phyloP scores from a whole-genome alignment of 2,113 vertebrate genomes.

The Chlorodrepanis virens region DNA sequence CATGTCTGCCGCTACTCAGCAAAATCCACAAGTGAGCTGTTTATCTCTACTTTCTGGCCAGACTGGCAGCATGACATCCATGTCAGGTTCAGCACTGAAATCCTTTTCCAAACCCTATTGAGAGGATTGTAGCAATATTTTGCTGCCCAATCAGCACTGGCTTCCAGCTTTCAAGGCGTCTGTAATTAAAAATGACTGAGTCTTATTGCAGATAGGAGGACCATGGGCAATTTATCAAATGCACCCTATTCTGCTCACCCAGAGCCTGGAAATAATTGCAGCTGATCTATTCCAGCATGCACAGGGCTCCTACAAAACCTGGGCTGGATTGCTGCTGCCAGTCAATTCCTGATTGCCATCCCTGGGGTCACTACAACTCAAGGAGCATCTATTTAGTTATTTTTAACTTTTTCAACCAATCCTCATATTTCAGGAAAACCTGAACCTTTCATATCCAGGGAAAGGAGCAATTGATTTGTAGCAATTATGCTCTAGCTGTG shows the following conservation, averaged over 20 bases:
- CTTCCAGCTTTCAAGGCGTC: not conserved
- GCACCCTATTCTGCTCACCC: slow-evolving; percentile 8
- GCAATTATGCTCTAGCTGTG: not conserved
- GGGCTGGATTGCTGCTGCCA: not conserved
- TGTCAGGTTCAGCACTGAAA: not conserved
- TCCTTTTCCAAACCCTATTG: not conserved
- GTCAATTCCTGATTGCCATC: not conserved
- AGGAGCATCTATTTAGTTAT: not conserved
- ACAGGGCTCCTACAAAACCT: slow-evolving; percentile 4
- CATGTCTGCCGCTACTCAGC: not conserved
- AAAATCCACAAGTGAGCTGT: not conserved
- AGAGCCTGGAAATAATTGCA: slow-evolving; percentile 38
- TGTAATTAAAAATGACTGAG: slow-evolving; percentile 52
- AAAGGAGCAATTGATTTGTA: not conserved
- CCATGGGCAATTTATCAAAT: slow-evolving; percentile 33
- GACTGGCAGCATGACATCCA: not conserved
- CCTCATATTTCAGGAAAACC: not conserved
- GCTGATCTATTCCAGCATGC: not conserved
- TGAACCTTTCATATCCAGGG: not conserved
- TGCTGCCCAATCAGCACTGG: not conserved
- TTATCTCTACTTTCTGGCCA: not conserved
- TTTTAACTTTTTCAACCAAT: not conserved
- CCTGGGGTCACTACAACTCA: not conserved
- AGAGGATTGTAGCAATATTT: not conserved
- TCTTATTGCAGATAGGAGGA: slow-evolving; percentile 15